phyloP scores from a whole-genome alignment of 2,797 vertebrate species.

The Leptodactylus fallax region DNA sequence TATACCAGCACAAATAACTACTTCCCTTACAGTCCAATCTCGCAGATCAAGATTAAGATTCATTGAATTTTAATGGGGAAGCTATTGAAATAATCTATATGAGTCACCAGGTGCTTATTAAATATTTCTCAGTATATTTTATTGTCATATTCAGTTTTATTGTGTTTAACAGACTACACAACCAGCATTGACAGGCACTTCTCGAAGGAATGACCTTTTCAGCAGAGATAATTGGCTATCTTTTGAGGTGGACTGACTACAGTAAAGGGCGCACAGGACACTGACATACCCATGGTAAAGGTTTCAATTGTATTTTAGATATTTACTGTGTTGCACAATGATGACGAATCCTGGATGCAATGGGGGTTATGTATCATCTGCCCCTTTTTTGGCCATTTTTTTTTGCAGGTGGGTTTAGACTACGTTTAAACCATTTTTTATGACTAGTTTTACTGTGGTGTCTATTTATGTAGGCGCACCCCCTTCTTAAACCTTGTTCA shows the following conservation, averaged over 20 bases:
- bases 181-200: neutral
- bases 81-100: neutral
- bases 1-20: neutral
- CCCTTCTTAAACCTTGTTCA: no score
- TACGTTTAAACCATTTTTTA: no score
- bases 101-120: conserved; percentile 43
- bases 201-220: conserved; percentile 25
- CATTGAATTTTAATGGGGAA: conserved; percentile 35
- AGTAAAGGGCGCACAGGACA: neutral
- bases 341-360: neutral
- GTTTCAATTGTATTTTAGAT: neutral
- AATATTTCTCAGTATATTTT: conserved; percentile 53
- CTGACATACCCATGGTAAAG: neutral
- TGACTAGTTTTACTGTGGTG: no score
- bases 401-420: no score
- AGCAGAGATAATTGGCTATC: conserved; percentile 14
- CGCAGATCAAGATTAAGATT: neutral
- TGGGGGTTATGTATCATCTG: neutral
- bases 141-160: conserved; percentile 12
- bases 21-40: neutral
- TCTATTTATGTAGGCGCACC: no score
- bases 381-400: no score
- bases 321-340: neutral
- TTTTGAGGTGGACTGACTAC: neutral
- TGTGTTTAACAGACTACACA: neutral